phyloP scores from a whole-genome alignment of 2,113 vertebrate genomes.

The Macrotis lagotis region DNA sequence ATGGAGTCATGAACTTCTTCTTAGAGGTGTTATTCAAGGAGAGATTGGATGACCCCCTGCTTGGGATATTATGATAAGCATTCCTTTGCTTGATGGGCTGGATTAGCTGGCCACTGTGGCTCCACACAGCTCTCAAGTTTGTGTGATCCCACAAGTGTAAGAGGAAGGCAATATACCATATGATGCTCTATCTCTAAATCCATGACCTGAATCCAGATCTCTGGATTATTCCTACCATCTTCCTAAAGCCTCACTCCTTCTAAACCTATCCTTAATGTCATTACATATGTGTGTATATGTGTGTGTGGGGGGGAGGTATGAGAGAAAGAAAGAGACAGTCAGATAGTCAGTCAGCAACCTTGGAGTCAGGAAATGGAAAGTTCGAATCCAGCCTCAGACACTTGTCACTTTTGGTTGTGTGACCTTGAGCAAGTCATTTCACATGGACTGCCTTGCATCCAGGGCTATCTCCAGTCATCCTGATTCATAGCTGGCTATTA shows the following conservation, averaged over 20 bases:
- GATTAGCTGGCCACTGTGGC: background rate
- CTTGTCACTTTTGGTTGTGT: too few species aligned
- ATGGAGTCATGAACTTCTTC: background rate
- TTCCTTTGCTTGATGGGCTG: background rate
- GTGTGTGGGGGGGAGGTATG: too few species aligned
- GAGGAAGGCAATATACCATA: background rate
- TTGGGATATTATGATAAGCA: background rate
- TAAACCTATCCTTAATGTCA: background rate
- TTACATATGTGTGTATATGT: background rate
- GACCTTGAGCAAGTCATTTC: too few species aligned
- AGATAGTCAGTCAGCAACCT: too few species aligned
- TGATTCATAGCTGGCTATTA: too few species aligned
- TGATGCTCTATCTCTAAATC: background rate
- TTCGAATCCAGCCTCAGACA: too few species aligned
- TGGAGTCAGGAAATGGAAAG: too few species aligned
- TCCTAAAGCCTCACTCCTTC: background rate
- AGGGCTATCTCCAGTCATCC: too few species aligned
- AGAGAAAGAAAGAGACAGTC: background rate
- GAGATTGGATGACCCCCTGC: background rate
- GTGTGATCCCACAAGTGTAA: background rate
- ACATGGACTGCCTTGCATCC: too few species aligned
- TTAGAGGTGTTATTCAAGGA: background rate
- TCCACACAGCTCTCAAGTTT: background rate
- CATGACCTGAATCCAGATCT: background rate
- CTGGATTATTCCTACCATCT: background rate